Evolutionary conservation across 2,888 invertebrate genomes (phyloP).

Genomic region (Hemaris fuciformis): DNA sequence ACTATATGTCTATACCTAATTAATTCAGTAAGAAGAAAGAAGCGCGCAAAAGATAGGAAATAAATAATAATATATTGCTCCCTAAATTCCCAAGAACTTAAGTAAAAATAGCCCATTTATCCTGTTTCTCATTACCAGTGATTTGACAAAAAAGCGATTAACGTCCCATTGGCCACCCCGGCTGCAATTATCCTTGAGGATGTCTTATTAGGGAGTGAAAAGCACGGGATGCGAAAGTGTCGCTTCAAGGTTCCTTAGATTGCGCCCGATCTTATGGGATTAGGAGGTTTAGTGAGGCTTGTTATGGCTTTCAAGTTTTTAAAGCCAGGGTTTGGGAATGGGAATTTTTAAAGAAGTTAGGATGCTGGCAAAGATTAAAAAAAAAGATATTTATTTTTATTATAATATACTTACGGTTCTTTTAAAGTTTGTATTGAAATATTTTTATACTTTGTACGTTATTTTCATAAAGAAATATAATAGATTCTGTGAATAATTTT

Average conservation of each 20-base stretch:
- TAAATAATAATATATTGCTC: too few relatives aligned
- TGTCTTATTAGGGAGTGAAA: conserved; percentile 34
- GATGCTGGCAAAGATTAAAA: not conserved
- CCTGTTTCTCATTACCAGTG: not conserved
- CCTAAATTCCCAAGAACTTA: not conserved
- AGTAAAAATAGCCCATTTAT: not conserved
- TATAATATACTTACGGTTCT: too few relatives aligned
- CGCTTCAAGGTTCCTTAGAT: not conserved
- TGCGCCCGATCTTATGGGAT: not conserved
- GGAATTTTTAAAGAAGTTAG: not conserved
- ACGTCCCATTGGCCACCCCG: conserved; percentile 22
- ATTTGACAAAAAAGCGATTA: conserved; percentile 38
- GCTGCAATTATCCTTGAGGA: conserved; percentile 47
- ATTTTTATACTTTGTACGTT: too few relatives aligned
- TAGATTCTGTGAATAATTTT: too few relatives aligned
- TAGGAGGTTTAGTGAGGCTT: not conserved
- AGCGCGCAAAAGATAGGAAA: too few relatives aligned
- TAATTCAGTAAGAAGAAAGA: too few relatives aligned
- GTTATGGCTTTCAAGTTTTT: not conserved
- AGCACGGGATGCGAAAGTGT: not conserved
- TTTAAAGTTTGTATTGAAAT: too few relatives aligned
- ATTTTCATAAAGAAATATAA: too few relatives aligned
- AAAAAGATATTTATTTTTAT: too few relatives aligned
- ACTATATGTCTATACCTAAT: too few relatives aligned
- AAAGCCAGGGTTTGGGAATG: not conserved